phyloP scores from a whole-genome alignment of 2,888 invertebrate species.

The Cosmia trapezina region DNA sequence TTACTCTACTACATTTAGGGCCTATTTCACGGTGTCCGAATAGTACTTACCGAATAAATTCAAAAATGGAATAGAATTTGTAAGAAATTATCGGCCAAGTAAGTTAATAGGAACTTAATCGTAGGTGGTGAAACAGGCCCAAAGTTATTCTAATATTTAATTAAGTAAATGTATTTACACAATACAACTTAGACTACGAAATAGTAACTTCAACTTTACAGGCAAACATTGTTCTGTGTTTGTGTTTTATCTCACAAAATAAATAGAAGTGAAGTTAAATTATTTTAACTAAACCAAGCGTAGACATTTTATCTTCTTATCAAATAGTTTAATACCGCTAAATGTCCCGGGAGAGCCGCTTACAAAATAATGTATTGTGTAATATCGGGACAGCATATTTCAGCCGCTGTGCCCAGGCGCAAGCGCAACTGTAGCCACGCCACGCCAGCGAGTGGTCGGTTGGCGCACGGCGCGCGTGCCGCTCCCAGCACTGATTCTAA shows the following conservation, averaged over 20 bases:
- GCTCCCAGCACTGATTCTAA: conserved; percentile 73
- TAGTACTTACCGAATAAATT: no score
- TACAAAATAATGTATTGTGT: conserved; percentile 78
- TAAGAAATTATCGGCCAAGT: no score
- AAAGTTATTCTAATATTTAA: conserved; percentile 12
- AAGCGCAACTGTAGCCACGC: conserved; percentile 64
- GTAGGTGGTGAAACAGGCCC: no score
- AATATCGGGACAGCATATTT: conserved; percentile 77
- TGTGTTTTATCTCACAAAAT: conserved; percentile 50
- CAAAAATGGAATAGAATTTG: no score
- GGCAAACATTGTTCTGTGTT: conserved; percentile 45
- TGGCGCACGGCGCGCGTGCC: conserved; percentile 65
- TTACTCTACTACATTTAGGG: conserved; percentile 4
- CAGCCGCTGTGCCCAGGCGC: conserved; percentile 74
- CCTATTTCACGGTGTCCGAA: no score
- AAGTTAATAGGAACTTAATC: no score
- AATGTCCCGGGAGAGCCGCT: conserved; percentile 70
- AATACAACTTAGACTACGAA: conserved; percentile 24
- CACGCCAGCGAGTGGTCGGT: conserved; percentile 28
- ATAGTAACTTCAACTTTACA: conserved; percentile 54
- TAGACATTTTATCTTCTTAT: conserved; percentile 71
- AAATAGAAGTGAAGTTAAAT: conserved; percentile 55
- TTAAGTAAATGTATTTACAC: conserved; percentile 11
- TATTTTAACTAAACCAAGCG: conserved; percentile 46
- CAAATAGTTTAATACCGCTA: conserved; percentile 73